These are phyloP conservation scores for Drosophila aff. DNA, from an alignment of 1,140 invertebrate genomes.

Conservation along the genomic window DNA sequence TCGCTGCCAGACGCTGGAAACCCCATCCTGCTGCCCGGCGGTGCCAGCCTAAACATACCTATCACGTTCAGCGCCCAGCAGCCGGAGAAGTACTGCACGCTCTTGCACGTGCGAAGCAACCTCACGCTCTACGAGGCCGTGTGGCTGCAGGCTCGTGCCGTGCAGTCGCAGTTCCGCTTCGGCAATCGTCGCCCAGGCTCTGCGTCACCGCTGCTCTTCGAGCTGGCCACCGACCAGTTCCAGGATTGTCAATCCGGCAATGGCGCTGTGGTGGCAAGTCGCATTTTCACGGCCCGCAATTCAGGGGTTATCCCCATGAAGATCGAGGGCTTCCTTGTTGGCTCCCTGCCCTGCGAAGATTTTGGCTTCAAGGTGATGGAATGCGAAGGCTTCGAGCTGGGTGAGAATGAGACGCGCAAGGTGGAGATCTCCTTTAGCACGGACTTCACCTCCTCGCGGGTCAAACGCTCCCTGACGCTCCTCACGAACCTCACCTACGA, in stretches of 20 bases:
- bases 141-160: slow-evolving; percentile 92
- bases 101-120: slow-evolving; percentile 91
- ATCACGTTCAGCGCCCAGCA: slow-evolving; percentile 83
- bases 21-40: slow-evolving; percentile 61
- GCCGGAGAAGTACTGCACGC: slow-evolving; percentile 81
- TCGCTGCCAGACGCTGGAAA: slow-evolving; percentile 51
- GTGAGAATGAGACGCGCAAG: slow-evolving; percentile 93
- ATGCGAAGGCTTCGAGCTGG: slow-evolving; percentile 92
- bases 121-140: slow-evolving; percentile 95
- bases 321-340: slow-evolving; percentile 91
- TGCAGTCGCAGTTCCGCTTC: slow-evolving; percentile 94
- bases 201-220: slow-evolving; percentile 91
- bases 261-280: slow-evolving; percentile 84
- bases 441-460: slow-evolving; percentile 94
- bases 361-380: slow-evolving; percentile 95
- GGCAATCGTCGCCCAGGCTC: slow-evolving; percentile 95
- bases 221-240: slow-evolving; percentile 93
- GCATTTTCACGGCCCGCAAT: slow-evolving; percentile 95
- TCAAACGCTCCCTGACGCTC: slow-evolving; percentile 88
- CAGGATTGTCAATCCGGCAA: slow-evolving; percentile 88
- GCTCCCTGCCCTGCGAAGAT: slow-evolving; percentile 91
- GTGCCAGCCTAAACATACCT: slow-evolving; percentile 80
- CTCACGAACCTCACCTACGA: slow-evolving; percentile 87
- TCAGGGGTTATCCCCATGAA: slow-evolving; percentile 93
- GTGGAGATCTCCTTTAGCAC: slow-evolving; percentile 97